These are phyloP conservation scores for Hippocampus comes DNA, from an alignment of 2,113 vertebrate genomes.

Conservation along the genomic window DNA sequence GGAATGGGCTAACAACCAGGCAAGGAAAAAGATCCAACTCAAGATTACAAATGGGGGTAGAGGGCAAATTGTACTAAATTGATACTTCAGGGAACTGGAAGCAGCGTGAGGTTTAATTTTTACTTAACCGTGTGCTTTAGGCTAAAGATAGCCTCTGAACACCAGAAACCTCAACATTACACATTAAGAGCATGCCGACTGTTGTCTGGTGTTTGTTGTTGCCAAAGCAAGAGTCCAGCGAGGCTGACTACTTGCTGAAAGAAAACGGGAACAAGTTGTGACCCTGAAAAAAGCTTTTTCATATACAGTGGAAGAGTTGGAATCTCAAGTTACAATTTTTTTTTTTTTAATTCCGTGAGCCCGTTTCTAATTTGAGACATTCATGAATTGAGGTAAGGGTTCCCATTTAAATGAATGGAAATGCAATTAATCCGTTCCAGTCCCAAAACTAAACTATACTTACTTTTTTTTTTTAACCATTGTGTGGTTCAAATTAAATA, in stretches of 20 bases:
- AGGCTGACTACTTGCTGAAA: slow-evolving; percentile 23
- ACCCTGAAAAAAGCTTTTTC: not conserved
- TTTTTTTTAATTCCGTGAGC: no score
- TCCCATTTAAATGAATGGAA: no score
- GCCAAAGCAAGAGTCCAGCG: slow-evolving; percentile 51
- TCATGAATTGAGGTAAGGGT: no score
- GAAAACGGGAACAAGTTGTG: not conserved
- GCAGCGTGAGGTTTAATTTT: slow-evolving; percentile 45
- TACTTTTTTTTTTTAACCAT: no score
- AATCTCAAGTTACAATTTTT: no score
- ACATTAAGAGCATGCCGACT: slow-evolving; percentile 42
- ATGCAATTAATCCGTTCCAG: no score
- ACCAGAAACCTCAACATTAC: slow-evolving; percentile 32
- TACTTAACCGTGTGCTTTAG: slow-evolving; percentile 44
- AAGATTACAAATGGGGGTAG: slow-evolving; percentile 16
- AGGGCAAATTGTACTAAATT: slow-evolving; percentile 41
- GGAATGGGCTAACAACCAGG: not conserved
- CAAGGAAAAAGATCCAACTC: slow-evolving; percentile 15
- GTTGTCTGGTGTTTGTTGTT: slow-evolving; percentile 50
- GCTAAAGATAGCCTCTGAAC: slow-evolving; percentile 53
- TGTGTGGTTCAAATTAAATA: no score
- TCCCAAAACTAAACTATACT: no score
- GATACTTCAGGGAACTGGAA: slow-evolving; percentile 51
- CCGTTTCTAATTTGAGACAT: no score
- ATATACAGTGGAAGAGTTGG: no score